A percentile compares a stretch with the other conserved stretches of the same genome.
phyloP scores from a whole-genome alignment of 2,113 vertebrate genomes.

The Chunga burmeisteri region DNA sequence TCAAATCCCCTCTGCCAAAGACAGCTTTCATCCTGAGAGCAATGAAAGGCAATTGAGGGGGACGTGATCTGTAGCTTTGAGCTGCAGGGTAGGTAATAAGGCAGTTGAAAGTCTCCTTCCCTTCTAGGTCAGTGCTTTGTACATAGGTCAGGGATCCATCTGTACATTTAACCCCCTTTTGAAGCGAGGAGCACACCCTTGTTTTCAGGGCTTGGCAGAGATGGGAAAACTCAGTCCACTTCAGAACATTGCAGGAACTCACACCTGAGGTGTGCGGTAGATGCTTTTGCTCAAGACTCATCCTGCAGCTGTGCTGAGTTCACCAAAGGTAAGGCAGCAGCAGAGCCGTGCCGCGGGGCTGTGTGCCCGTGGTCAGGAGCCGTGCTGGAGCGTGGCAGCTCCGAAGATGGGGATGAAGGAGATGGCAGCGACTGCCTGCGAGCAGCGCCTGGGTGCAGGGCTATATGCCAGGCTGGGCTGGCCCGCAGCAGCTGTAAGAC shows the following conservation, averaged over 20 bases:
- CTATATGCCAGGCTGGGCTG: neutral
- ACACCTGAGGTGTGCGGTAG: rapidly evolving
- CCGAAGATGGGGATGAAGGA: neutral
- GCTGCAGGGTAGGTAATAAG: neutral
- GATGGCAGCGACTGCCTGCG: rapidly evolving
- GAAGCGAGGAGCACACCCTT: neutral
- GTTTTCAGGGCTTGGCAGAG: neutral
- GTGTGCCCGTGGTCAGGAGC: rapidly evolving
- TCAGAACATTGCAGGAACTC: neutral
- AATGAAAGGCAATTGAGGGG: neutral
- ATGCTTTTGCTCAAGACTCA: neutral
- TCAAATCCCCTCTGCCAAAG: neutral
- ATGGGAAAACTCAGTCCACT: neutral
- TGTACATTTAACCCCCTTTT: neutral
- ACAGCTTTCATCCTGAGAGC: neutral
- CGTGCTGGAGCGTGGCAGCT: neutral
- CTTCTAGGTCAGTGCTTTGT: neutral
- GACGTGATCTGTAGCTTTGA: neutral
- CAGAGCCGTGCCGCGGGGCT: neutral
- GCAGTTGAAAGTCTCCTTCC: neutral
- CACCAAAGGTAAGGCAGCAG: rapidly evolving
- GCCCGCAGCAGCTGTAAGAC: neutral
- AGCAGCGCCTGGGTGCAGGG: neutral
- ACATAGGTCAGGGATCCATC: neutral
- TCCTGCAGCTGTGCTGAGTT: neutral